Percentiles rank a stretch among this genome's conserved stretches.
Conservation (phyloP, 1,140 invertebrate genomes). For the Bombus impatiens region DNA sequence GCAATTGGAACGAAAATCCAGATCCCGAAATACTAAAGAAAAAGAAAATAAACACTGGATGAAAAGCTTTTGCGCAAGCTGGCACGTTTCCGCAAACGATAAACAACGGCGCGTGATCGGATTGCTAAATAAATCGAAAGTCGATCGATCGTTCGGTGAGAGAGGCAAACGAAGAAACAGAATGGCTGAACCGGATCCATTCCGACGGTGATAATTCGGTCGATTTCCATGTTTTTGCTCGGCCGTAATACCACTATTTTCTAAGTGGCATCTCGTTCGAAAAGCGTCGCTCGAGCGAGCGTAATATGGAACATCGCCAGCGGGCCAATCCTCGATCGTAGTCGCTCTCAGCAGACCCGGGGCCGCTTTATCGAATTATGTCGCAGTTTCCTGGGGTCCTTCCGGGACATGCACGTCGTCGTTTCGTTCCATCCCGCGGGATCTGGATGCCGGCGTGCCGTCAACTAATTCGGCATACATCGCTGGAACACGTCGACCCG, state of each 20-base stretch:
- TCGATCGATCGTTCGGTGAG: not conserved
- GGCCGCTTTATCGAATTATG: constrained; percentile 44
- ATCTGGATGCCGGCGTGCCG: constrained; percentile 40
- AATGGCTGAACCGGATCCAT: not conserved
- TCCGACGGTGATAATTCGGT: constrained; percentile 8
- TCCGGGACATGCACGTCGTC: constrained; percentile 31
- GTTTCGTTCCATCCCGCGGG: constrained; percentile 27
- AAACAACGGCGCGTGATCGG: not conserved
- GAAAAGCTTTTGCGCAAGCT: not conserved
- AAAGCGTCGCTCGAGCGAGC: not conserved
- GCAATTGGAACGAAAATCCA: not conserved
- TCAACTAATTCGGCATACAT: constrained; percentile 49
- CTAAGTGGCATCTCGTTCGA: constrained; percentile 7
- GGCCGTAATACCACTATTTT: not conserved
- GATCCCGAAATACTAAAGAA: not conserved
- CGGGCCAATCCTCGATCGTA: constrained; percentile 37
- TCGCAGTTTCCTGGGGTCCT: constrained; percentile 39
- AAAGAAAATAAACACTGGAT: not conserved
- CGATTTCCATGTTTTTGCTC: not conserved
- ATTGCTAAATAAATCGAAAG: not conserved
- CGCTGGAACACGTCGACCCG: constrained; percentile 40
- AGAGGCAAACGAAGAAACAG: not conserved
- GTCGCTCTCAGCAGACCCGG: not conserved
- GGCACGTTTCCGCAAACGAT: not conserved
- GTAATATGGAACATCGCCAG: constrained; percentile 40